Percentiles rank a stretch among this genome's conserved stretches.
phyloP scores from a whole-genome alignment of 2,888 invertebrate species.

The Tineola bisselliella region DNA sequence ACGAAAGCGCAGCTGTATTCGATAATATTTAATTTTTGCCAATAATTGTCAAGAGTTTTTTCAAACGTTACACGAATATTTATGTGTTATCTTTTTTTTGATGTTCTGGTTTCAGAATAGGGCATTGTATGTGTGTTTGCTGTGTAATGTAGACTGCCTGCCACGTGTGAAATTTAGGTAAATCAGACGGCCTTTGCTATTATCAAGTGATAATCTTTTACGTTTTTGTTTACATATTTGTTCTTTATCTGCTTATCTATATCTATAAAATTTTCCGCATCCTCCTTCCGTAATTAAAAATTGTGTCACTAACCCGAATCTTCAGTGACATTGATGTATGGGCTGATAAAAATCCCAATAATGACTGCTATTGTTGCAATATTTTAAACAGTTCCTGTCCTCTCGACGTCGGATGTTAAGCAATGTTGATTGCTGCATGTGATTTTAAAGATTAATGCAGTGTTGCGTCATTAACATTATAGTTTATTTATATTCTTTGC shows the following conservation, averaged over 20 bases:
- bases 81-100: too few species aligned
- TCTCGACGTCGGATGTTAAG: background rate
- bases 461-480: background rate
- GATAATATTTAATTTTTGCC: background rate
- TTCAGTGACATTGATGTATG: conserved; percentile 23
- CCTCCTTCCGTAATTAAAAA: background rate
- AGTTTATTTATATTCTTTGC: background rate
- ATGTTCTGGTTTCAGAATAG: too few species aligned
- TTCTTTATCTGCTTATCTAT: background rate
- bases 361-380: background rate
- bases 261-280: background rate
- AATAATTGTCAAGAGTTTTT: too few species aligned
- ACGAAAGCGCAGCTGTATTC: background rate
- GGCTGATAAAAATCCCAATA: conserved; percentile 9
- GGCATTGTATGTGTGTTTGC: too few species aligned
- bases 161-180: too few species aligned
- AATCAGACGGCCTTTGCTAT: too few species aligned
- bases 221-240: background rate
- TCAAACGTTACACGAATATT: too few species aligned
- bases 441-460: background rate
- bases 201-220: too few species aligned
- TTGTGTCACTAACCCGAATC: conserved; percentile 17
- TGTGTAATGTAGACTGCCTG: too few species aligned
- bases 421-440: background rate
- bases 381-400: background rate